Evolutionary conservation across 2,888 invertebrate genomes (phyloP).

Genomic region (Tetrapedia diversipes): DNA sequence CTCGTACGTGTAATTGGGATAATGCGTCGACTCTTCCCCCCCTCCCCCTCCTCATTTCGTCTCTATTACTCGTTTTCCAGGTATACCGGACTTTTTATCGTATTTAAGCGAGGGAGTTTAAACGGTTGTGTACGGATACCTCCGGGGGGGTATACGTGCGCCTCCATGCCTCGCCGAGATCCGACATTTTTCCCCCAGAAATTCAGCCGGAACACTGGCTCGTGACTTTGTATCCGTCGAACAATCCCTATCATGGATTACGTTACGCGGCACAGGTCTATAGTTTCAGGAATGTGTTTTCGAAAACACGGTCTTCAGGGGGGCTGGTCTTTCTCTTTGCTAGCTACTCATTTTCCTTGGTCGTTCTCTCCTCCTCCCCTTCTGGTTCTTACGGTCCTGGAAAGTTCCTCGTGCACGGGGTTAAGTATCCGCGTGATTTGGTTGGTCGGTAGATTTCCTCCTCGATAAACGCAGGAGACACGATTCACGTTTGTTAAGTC

Average conservation of each 20-base stretch:
- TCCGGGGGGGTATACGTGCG: constrained; percentile 30
- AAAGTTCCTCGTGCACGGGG: too few relatives aligned
- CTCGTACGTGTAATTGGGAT: constrained; percentile 71
- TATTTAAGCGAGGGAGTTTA: constrained; percentile 59
- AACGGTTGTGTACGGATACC: constrained; percentile 46
- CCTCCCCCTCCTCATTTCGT: constrained; percentile 6
- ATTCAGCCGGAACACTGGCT: constrained; percentile 17
- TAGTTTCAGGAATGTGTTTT: constrained; percentile 1
- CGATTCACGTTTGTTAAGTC: too few relatives aligned
- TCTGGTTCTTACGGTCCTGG: too few relatives aligned
- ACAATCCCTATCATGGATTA: constrained; percentile 10
- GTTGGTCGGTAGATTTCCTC: too few relatives aligned
- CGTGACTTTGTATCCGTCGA: constrained; percentile 31
- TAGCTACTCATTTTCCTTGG: neutral
- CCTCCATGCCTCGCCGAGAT: neutral
- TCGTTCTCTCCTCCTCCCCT: too few relatives aligned
- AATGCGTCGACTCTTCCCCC: constrained; percentile 42
- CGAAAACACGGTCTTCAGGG: neutral
- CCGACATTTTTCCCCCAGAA: constrained; percentile 10
- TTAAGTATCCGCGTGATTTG: too few relatives aligned
- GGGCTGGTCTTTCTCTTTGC: neutral
- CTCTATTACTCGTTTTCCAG: constrained; percentile 57
- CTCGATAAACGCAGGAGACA: neutral
- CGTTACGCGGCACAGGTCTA: neutral
- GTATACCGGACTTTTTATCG: constrained; percentile 59